Conservation (phyloP, 2,888 invertebrate genomes). For the Tethea ocularis region DNA sequence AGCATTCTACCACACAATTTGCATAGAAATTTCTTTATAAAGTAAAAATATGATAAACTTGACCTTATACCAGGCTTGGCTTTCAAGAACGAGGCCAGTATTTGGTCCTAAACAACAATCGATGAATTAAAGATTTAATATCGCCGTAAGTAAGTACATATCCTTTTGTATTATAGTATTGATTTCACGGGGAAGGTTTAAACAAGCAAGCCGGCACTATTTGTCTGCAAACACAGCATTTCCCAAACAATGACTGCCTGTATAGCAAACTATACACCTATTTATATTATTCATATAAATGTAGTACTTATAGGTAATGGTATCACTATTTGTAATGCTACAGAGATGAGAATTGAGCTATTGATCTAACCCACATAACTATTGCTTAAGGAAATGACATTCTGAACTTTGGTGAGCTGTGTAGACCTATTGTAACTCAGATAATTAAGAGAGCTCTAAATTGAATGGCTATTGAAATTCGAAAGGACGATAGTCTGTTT, state of each 20-base stretch:
- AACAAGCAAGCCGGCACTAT: conserved; percentile 39
- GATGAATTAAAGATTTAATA: conserved; percentile 5
- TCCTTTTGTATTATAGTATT: conserved; percentile 21
- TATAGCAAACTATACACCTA: conserved; percentile 12
- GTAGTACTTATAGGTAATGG: background rate
- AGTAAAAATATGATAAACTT: too few species aligned
- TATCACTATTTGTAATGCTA: conserved; percentile 7
- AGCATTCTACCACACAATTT: background rate
- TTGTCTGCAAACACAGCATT: conserved; percentile 45
- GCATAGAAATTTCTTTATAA: background rate
- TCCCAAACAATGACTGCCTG: conserved; percentile 40
- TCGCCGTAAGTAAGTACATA: conserved; percentile 16
- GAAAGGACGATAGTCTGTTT: conserved; percentile 20
- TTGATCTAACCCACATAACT: conserved; percentile 13
- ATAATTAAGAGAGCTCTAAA: conserved; percentile 21
- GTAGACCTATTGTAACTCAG: conserved; percentile 19
- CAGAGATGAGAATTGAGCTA: conserved; percentile 10
- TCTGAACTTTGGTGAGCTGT: conserved; percentile 13
- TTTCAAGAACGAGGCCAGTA: too few species aligned
- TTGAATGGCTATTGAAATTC: conserved; percentile 19
- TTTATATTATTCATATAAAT: conserved; percentile 9
- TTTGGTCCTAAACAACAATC: background rate
- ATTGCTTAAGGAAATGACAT: conserved; percentile 14
- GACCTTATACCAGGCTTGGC: too few species aligned
- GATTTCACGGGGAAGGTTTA: conserved; percentile 32